Percentiles rank a stretch among this genome's conserved stretches.
phyloP scores from a whole-genome alignment of 1,140 invertebrate species.

The Drosophila biarmipes region DNA sequence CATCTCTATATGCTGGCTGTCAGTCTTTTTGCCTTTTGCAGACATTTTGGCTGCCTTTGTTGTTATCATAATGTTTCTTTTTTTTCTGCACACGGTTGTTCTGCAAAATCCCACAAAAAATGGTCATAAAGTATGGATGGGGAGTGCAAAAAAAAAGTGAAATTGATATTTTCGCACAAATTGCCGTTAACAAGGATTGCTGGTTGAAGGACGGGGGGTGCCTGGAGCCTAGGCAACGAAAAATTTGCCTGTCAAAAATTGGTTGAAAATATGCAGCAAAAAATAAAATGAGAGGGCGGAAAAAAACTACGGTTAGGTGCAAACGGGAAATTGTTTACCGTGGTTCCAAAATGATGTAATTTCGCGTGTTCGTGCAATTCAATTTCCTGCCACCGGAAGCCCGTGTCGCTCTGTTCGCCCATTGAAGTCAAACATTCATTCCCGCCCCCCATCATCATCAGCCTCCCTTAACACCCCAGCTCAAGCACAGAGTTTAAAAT shows the following conservation, averaged over 20 bases:
- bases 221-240: slow-evolving; percentile 65
- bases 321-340: slow-evolving; percentile 82
- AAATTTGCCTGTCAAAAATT: slow-evolving; percentile 70
- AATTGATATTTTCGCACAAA: slow-evolving; percentile 78
- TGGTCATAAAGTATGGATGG: slow-evolving; percentile 11
- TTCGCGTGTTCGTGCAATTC: slow-evolving; percentile 83
- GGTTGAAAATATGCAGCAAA: slow-evolving; percentile 41
- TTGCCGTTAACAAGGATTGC: slow-evolving; percentile 69
- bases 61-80: slow-evolving; percentile 51
- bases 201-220: not conserved
- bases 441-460: slow-evolving; percentile 13
- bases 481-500: slow-evolving; percentile 42
- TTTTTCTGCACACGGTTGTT: slow-evolving; percentile 24
- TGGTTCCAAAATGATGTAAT: slow-evolving; percentile 83
- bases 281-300: slow-evolving; percentile 36
- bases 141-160: slow-evolving; percentile 61
- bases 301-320: slow-evolving; percentile 52
- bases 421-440: slow-evolving; percentile 63
- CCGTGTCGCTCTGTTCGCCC: slow-evolving; percentile 85
- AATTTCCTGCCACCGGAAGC: slow-evolving; percentile 84
- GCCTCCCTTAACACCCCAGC: not conserved
- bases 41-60: slow-evolving; percentile 66
- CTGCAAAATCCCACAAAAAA: slow-evolving; percentile 33
- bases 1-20: slow-evolving; percentile 58
- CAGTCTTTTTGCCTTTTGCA: slow-evolving; percentile 58